These are phyloP conservation scores for Homarus americanus DNA, from an alignment of 1,140 invertebrate genomes.

Conservation along the genomic window DNA sequence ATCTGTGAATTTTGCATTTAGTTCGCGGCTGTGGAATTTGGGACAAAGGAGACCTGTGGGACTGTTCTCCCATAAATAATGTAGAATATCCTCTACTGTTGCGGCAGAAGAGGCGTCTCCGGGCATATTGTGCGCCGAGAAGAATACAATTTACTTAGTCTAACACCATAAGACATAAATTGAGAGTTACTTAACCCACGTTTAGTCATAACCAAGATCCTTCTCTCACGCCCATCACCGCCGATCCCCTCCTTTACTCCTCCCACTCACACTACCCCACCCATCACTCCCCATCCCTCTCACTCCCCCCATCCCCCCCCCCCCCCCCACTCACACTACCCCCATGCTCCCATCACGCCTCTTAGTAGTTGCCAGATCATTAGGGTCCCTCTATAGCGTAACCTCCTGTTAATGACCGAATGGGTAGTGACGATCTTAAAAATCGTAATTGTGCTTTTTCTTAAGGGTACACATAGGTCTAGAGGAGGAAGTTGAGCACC, in stretches of 20 bases:
- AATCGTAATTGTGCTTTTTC: too few species aligned
- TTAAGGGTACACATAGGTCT: too few species aligned
- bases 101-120: not conserved
- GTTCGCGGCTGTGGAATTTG: constrained; percentile 46
- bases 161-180: constrained; percentile 9
- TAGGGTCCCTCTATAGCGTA: too few species aligned
- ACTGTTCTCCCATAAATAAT: constrained; percentile 38
- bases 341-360: constrained; percentile 7
- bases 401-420: too few species aligned
- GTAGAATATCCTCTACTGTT: constrained; percentile 41
- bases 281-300: too few species aligned
- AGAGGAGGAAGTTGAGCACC: too few species aligned
- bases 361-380: too few species aligned
- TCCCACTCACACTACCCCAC: not conserved
- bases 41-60: constrained; percentile 47
- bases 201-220: constrained; percentile 6
- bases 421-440: too few species aligned
- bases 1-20: constrained; percentile 57
- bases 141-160: constrained; percentile 23
- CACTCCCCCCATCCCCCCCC: not conserved
- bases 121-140: not conserved
- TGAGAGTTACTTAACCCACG: constrained; percentile 21
- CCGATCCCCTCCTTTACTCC: too few species aligned
- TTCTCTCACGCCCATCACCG: not conserved
- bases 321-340: not conserved